phyloP scores from a whole-genome alignment of 2,797 vertebrate genomes.

The Xenops minutus region DNA sequence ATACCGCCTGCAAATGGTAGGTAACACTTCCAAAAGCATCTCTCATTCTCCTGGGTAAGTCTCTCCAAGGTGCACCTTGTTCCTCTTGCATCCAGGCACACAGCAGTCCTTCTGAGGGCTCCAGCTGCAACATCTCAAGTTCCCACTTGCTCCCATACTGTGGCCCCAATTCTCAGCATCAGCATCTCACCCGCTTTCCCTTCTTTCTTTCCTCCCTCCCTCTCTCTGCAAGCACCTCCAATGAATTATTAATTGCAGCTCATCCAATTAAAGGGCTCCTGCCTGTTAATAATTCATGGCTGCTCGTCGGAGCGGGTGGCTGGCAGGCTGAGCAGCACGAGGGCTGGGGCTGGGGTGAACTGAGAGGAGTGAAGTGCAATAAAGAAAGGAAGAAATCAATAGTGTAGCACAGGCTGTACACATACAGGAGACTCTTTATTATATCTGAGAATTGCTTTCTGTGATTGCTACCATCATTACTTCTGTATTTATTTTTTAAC shows the following conservation, averaged over 20 bases:
- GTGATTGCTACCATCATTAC: slow-evolving; percentile 56
- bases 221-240: neutral
- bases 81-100: neutral
- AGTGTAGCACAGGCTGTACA: slow-evolving; percentile 39
- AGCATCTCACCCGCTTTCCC: neutral
- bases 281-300: slow-evolving; percentile 55
- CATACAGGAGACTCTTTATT: slow-evolving; percentile 45
- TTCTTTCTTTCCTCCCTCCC: neutral
- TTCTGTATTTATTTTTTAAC: slow-evolving; percentile 54
- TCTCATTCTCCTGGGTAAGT: neutral
- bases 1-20: rapidly evolving
- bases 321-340: slow-evolving; percentile 31
- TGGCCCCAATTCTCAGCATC: neutral
- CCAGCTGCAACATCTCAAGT: neutral
- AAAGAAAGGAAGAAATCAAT: slow-evolving; percentile 68
- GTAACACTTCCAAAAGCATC: neutral
- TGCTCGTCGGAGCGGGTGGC: neutral
- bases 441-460: slow-evolving; percentile 59
- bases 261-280: slow-evolving; percentile 60
- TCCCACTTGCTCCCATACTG: neutral
- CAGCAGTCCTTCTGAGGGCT: neutral
- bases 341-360: slow-evolving; percentile 8
- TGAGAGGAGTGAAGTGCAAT: slow-evolving; percentile 53
- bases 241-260: slow-evolving; percentile 66
- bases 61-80: neutral